Evolutionary conservation across 2,113 vertebrate species (phyloP).

Genomic region (Rhodinocichla rosea): DNA sequence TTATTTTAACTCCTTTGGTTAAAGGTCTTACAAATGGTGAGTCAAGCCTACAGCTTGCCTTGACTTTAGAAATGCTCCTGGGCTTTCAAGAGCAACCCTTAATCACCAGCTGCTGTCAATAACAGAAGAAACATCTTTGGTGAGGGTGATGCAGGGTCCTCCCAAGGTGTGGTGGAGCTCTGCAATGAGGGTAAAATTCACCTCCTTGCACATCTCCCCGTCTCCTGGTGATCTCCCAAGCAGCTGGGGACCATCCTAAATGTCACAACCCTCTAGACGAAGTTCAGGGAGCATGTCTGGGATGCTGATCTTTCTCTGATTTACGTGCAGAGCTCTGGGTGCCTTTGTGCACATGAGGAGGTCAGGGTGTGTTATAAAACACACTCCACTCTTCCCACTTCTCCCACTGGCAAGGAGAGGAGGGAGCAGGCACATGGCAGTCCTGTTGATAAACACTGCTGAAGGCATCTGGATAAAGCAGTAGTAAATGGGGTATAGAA

Average conservation of each 20-base stretch:
- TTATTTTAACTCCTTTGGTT: not conserved
- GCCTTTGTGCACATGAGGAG: fast-evolving
- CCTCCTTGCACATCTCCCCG: not conserved
- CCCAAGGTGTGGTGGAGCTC: not conserved
- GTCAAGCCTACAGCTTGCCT: not conserved
- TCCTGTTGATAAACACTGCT: not conserved
- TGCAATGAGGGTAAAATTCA: not conserved
- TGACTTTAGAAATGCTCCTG: not conserved
- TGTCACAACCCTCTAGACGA: not conserved
- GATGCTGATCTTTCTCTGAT: not conserved
- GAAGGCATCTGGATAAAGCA: not conserved
- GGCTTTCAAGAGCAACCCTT: not conserved
- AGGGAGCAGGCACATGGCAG: not conserved
- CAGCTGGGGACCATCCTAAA: not conserved
- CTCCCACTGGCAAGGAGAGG: not conserved
- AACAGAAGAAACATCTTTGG: not conserved
- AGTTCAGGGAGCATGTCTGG: not conserved
- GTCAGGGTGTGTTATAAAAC: not conserved
- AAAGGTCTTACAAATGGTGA: not conserved
- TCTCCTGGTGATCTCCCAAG: not conserved
- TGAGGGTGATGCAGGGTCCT: not conserved
- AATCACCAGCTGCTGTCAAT: not conserved
- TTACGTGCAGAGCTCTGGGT: not conserved
- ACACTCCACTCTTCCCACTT: not conserved
- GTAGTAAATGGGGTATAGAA: not conserved